Evolutionary conservation across 2,888 invertebrate species (phyloP), one percentile per base, ranked within the genome.

Genomic region (Dicyrtoma fusca): DNA sequence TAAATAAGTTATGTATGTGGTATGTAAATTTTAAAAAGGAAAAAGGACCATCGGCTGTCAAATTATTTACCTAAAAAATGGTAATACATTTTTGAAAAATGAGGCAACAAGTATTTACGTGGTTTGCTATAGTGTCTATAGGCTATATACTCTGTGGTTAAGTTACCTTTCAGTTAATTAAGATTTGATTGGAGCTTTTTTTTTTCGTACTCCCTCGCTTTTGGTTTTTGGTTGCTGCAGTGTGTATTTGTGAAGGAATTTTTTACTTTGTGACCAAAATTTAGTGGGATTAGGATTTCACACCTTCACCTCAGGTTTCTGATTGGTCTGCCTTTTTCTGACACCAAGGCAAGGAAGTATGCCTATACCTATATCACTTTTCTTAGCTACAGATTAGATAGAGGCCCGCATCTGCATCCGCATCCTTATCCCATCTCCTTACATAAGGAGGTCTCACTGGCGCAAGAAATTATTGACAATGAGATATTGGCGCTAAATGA

Each of bases 251-350:
- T 51, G 51, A 51, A 10, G 51, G 17, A 10, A 51, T 51, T n/a
- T 51, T 13, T 51, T 51, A 21, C 53, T 19, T 23, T 13, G 26
- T 68, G 68, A 57, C 23, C 53, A 55, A 42, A 21, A 34, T 42
- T 51, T 59, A 14, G 17, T 65, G 8, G n/a, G 49, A 25, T 34
- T 61, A 34, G 34, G 42, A 42, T 34, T 65, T 68, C 21, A 57
- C 68, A 68, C 68, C 47, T 66, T 66, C 4, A 34, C 17, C 17
- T 62, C 53, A 66, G 66, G 66, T 66, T 66, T 26, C 11, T 53
- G 42, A 53, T 53, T 66, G 51, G 1, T n/a, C 23, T 44, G 6
- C 55, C 66, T 23, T 11, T 55, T 66, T 55, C 49, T 64, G 25
- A 64, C 64, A 64, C 64, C 63, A 63, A 1, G 13, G 21, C n/a